These are phyloP conservation scores for Melanostoma scalare DNA, from an alignment of 2,888 invertebrate species.

Conservation along the genomic window DNA sequence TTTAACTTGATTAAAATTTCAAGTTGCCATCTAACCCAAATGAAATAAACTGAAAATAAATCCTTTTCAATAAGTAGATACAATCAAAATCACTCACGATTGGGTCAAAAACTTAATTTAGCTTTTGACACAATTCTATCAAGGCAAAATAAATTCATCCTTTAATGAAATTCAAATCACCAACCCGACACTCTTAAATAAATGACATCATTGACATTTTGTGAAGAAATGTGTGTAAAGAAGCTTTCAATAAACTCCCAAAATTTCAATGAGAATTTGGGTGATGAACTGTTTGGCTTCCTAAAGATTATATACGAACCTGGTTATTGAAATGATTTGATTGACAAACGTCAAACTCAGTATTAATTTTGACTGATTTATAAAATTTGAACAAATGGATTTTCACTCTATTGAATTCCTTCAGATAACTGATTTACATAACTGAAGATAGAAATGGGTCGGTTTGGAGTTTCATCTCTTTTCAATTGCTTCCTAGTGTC, in stretches of 20 bases:
- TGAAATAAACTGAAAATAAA: too few relatives aligned
- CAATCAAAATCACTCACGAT: too few relatives aligned
- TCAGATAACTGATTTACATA: neutral
- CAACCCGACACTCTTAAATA: neutral
- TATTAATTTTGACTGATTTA: conserved; percentile 28
- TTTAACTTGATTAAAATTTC: too few relatives aligned
- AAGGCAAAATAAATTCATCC: neutral
- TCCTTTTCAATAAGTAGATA: too few relatives aligned
- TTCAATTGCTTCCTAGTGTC: too few relatives aligned
- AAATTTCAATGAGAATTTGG: neutral
- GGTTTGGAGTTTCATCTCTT: too few relatives aligned
- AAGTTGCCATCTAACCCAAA: too few relatives aligned
- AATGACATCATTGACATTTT: conserved; percentile 1
- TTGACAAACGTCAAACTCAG: conserved; percentile 21
- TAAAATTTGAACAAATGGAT: neutral
- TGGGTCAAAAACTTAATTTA: too few relatives aligned
- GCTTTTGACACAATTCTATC: too few relatives aligned
- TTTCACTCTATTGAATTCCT: conserved; percentile 13
- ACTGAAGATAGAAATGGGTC: conserved; percentile 4
- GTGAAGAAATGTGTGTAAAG: neutral
- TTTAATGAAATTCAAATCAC: conserved; percentile 20
- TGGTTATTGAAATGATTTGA: conserved; percentile 44
- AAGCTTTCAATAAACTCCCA: neutral
- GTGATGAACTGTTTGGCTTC: neutral
- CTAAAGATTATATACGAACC: conserved; percentile 7